Evolutionary conservation across 2,797 vertebrate species (phyloP), one percentile per base, ranked within the genome.

Genomic region (Notoglanidium macrostoma): DNA sequence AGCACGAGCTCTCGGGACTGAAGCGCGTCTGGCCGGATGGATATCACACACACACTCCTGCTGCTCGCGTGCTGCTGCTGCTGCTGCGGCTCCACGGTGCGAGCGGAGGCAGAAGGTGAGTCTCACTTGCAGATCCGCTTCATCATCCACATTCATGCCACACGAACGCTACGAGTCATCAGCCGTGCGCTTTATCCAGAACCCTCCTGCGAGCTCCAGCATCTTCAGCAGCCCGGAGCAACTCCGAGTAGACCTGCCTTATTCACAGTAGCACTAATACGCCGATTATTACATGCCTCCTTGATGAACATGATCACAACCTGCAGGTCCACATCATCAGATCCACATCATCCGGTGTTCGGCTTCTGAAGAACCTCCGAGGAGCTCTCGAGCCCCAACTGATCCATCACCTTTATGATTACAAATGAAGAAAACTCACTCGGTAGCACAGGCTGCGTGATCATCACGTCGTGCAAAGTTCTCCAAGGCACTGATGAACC

Each of bases 41-140:
- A 78, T 40, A 35, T 59, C 51, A 21, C 51, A 29, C 51, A 72
- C 85, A 77, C 70, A 72, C 80, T 63, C 46, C 26, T 74, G 49
- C 44, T 14, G 9, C 32, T 19, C n/a, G 78, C 44, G 61, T 55
- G 72, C 61, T 51, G 51, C 80, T 81, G 55, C 61, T 51, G 49
- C 80, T 82, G 57, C 65, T 72, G 65, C 83, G 1, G 83, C 49
- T 72, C 49, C 83, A 84, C 83, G 5, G 67, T 2, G 67, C 49
- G 67, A 40, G 67, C 83, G 1, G 67, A 84, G 67, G 67, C 51
- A 57, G 83, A 84, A 84, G 83, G 83, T 84, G 83, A 84, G 83
- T 84, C 83, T 44, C n/a, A 35, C 44, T 51, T 54, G 23, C 63
- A 70, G 11, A 8, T 21, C 2, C 46, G 23, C 55, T 1, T n/a